phyloP scores from a whole-genome alignment of 2,888 invertebrate genomes.

The Agonopterix heracliana region DNA sequence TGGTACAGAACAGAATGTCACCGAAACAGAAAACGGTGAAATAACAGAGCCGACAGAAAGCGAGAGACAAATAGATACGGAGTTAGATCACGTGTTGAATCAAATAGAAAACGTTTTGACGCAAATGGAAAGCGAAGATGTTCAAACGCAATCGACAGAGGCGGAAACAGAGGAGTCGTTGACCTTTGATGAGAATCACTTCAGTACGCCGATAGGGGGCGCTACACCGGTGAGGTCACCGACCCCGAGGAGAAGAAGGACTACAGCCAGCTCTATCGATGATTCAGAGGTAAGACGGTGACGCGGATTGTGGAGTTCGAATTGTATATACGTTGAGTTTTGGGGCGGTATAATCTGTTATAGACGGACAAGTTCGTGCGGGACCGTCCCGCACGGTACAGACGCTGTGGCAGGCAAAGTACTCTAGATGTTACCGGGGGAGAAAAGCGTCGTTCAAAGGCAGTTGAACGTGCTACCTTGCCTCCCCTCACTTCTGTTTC shows the following conservation, averaged over 20 bases:
- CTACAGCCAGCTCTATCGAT: constrained; percentile 54
- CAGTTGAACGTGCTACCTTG: no score
- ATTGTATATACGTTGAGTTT: no score
- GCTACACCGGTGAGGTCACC: constrained; percentile 40
- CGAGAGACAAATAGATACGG: constrained; percentile 11
- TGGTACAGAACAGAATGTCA: background rate
- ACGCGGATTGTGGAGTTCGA: constrained; percentile 23
- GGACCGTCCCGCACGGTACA: no score
- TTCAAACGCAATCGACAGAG: constrained; percentile 18
- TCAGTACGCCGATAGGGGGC: constrained; percentile 61
- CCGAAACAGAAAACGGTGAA: constrained; percentile 3
- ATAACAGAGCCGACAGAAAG: constrained; percentile 15
- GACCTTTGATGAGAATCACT: constrained; percentile 71
- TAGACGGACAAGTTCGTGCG: no score
- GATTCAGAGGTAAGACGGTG: constrained; percentile 70
- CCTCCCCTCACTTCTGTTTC: no score
- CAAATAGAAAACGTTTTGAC: constrained; percentile 14
- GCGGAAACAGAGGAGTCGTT: constrained; percentile 35
- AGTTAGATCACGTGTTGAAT: constrained; percentile 11
- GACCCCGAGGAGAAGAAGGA: constrained; percentile 29
- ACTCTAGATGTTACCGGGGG: no score
- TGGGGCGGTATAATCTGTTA: background rate
- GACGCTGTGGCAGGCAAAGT: no score
- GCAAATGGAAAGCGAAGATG: constrained; percentile 17
- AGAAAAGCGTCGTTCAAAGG: no score